Percentiles rank a stretch among this genome's conserved stretches.
Conservation (phyloP, 2,797 vertebrate genomes). For the Chloroceryle amazona region DNA sequence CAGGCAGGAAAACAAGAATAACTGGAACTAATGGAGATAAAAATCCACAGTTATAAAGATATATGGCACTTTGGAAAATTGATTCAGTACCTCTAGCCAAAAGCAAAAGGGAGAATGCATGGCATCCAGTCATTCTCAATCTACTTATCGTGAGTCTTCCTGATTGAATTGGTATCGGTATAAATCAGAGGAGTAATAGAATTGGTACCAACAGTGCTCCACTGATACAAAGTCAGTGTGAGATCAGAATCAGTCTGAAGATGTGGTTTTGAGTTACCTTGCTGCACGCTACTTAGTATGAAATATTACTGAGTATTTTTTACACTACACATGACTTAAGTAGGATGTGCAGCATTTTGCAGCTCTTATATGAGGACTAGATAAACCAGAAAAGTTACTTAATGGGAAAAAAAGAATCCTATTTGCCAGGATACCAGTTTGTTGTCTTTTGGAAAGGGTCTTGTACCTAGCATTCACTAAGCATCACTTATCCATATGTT, state of each 20-base stretch:
- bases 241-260: background rate
- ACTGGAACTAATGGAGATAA: conserved; percentile 51
- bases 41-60: conserved; percentile 44
- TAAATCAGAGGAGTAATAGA: background rate
- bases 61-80: conserved; percentile 43
- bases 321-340: background rate
- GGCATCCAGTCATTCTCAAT: conserved; percentile 34
- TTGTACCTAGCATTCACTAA: background rate
- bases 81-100: conserved; percentile 39
- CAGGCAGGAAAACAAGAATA: conserved; percentile 49
- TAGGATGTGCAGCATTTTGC: background rate
- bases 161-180: conserved; percentile 22
- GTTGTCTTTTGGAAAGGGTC: background rate
- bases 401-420: background rate
- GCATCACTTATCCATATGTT: background rate
- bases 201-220: background rate
- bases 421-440: background rate
- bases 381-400: background rate
- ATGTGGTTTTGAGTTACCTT: background rate
- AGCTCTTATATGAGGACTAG: background rate
- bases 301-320: background rate
- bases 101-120: background rate
- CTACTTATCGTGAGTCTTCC: background rate
- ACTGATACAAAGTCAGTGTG: background rate
- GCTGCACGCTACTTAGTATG: background rate